Evolutionary conservation across 2,797 vertebrate species (phyloP), one percentile per base, ranked within the genome.

Genomic region (Typhlichthys subterraneus): DNA sequence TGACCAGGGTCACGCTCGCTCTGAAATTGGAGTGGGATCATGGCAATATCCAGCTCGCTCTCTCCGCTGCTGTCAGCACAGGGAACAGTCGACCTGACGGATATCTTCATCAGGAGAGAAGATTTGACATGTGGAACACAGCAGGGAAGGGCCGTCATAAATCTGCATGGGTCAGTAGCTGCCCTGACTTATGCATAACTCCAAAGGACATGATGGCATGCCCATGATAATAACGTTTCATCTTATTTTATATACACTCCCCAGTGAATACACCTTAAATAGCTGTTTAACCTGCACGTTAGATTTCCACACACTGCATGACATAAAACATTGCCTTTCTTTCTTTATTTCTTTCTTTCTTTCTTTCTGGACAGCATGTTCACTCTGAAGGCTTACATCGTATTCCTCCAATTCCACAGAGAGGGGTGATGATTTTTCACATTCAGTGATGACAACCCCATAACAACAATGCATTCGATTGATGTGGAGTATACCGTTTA

Each of bases 1-100:
- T 77, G 81, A 80, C 74, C 68, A 12, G 77, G 87, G 85, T 87
- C 75, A 14, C 5, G 70, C 65, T 83, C 80, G 88, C 73, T 79
- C 59, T 80, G 84, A 88, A 91, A 89, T 88, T 91, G 87, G 86
- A 85, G 82, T 76, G 81, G 85, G 84, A 91, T 91, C 77, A 75
- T 77, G 67, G 77, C 87, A 81, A 82, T 82, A 83, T 84, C 77
- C 67, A 69, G 51, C 75, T 76, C 77, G 80, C 72, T 80, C 80
- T 81, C 61, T 73, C 55, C 50, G 14, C 61, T 52, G 65, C 82
- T 82, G 85, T 86, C 84, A 79, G 72, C 63, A 57, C 49, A 23
- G 61, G 72, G 61, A 47, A 62, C 52, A 72, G 59, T 61, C 76
- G 65, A 78, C 64, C 53, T 89, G 86, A 92, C 82, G 71, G 88